phyloP scores from a whole-genome alignment of 2,888 invertebrate species.

The Melanchra persicariae region DNA sequence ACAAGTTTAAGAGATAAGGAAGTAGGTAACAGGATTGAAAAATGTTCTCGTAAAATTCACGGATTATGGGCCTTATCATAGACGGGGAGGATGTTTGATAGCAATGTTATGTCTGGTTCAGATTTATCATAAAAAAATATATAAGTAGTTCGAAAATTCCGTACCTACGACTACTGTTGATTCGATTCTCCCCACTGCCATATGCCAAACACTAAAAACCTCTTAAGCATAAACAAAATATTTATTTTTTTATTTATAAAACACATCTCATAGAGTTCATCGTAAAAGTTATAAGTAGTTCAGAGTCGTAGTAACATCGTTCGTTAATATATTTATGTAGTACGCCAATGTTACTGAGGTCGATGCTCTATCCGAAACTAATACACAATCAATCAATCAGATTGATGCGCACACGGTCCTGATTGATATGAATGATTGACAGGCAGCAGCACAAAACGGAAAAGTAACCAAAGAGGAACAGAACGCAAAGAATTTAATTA shows the following conservation, averaged over 20 bases:
- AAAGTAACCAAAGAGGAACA: conserved; percentile 21
- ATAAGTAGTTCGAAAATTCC: conserved; percentile 4
- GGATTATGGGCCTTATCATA: conserved; percentile 31
- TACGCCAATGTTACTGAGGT: conserved; percentile 51
- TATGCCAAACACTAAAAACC: conserved; percentile 45
- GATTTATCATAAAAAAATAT: conserved; percentile 17
- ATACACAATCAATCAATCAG: conserved; percentile 62
- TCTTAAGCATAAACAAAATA: conserved; percentile 44
- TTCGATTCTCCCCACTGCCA: conserved; percentile 32
- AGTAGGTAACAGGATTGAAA: conserved; percentile 49
- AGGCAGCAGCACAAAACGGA: conserved; percentile 54
- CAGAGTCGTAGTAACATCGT: conserved; percentile 46
- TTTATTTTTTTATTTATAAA: conserved; percentile 50
- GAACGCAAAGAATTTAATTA: conserved; percentile 26
- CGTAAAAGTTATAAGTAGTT: conserved; percentile 53
- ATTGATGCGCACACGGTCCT: conserved; percentile 47
- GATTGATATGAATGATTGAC: conserved; percentile 62
- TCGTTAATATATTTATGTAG: conserved; percentile 52
- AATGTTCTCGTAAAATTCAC: conserved; percentile 51
- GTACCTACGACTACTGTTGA: neutral
- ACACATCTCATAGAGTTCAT: conserved; percentile 49
- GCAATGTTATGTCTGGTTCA: conserved; percentile 9
- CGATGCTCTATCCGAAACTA: conserved; percentile 55
- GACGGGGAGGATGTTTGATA: conserved; percentile 40
- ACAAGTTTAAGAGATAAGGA: conserved; percentile 46